Conservation (phyloP, 1,140 invertebrate genomes). For the Trachymyrmex cornetzi region DNA sequence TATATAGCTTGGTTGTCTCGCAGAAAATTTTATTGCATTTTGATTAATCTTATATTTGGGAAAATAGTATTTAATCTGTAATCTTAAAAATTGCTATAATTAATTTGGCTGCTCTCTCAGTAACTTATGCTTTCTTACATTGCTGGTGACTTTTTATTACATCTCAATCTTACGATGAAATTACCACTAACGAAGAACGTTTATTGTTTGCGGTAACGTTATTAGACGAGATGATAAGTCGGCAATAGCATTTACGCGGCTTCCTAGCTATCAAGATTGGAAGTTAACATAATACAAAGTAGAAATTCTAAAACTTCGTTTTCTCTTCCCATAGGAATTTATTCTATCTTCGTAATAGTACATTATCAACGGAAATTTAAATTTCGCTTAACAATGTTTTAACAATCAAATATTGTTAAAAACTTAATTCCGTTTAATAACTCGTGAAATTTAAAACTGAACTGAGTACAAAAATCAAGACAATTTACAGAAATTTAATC, state of each 20-base stretch:
- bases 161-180: neutral
- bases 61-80: neutral
- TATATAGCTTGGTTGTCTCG: neutral
- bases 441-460: neutral
- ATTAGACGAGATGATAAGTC: slow-evolving; percentile 27
- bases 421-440: too few species aligned
- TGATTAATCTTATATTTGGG: neutral
- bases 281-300: neutral
- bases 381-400: neutral
- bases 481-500: neutral
- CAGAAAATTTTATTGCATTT: neutral
- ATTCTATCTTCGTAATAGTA: neutral
- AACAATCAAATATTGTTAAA: neutral
- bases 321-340: slow-evolving; percentile 30
- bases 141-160: slow-evolving; percentile 14
- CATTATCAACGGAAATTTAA: neutral
- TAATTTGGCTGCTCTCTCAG: neutral
- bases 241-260: neutral
- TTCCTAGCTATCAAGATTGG: slow-evolving; percentile 38
- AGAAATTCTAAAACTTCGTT: slow-evolving; percentile 32
- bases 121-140: neutral
- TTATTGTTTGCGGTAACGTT: slow-evolving; percentile 45
- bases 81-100: neutral
- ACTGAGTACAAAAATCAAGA: neutral
- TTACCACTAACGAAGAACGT: slow-evolving; percentile 2